A percentile compares a stretch with the other conserved stretches of the same genome.
Evolutionary conservation across 2,797 vertebrate genomes (phyloP).

Genomic region (Oceanodroma leucorhoa): DNA sequence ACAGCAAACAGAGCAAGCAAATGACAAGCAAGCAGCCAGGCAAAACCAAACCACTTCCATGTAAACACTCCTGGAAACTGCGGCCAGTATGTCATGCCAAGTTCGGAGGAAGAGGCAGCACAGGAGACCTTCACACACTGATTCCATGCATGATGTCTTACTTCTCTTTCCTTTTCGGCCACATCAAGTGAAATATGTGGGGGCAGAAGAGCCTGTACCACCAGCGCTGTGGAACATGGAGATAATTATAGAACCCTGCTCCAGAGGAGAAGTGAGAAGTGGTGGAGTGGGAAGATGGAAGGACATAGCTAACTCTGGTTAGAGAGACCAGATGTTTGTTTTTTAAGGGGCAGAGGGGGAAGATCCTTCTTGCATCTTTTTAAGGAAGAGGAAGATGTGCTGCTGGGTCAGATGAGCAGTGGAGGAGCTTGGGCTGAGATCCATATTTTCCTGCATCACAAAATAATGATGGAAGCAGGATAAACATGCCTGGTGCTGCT

Average conservation of each 20-base stretch:
- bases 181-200: not conserved
- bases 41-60: constrained; percentile 22
- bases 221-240: not conserved
- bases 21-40: not conserved
- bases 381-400: not conserved
- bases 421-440: not conserved
- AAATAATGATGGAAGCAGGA: not conserved
- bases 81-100: fast-evolving
- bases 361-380: not conserved
- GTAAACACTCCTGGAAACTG: not conserved
- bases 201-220: not conserved
- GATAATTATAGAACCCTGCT: not conserved
- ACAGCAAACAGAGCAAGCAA: not conserved
- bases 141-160: not conserved
- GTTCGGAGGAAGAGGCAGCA: not conserved
- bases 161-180: not conserved
- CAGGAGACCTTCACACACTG: not conserved
- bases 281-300: not conserved
- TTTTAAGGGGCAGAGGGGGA: not conserved
- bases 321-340: not conserved
- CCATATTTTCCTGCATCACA: not conserved
- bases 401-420: not conserved
- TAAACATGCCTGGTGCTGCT: not conserved
- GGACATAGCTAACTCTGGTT: not conserved
- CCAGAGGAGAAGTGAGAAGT: not conserved